phyloP scores from a whole-genome alignment of 2,797 vertebrate species.

The Anas capensis region DNA sequence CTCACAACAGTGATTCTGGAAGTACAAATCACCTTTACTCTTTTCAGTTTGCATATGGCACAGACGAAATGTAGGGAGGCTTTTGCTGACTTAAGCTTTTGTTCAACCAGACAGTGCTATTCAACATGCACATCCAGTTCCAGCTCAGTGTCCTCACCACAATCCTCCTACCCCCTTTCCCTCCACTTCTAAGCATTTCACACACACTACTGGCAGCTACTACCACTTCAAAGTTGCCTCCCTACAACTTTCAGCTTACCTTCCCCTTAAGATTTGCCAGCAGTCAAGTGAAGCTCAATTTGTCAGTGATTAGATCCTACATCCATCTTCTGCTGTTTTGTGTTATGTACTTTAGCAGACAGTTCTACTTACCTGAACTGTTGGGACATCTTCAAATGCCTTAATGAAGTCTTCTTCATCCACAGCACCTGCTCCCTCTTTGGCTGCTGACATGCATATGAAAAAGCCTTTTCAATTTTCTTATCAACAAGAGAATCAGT shows the following conservation, averaged over 20 bases:
- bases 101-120: not conserved
- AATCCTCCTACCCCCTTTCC: not conserved
- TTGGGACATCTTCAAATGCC: conserved; percentile 94
- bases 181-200: not conserved
- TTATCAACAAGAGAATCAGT: conserved; percentile 39
- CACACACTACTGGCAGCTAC: not conserved
- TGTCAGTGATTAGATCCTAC: not conserved
- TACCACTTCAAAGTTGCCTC: not conserved
- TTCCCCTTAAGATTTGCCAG: not conserved
- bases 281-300: not conserved
- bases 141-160: not conserved
- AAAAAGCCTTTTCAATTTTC: conserved; percentile 48
- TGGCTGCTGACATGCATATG: conserved; percentile 75
- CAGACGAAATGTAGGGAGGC: not conserved
- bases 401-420: conserved; percentile 98
- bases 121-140: not conserved
- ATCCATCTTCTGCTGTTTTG: not conserved
- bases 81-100: not conserved
- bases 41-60: not conserved
- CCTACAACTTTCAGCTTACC: not conserved
- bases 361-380: conserved; percentile 84
- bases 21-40: not conserved
- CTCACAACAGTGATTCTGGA: not conserved
- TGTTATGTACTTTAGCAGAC: not conserved
- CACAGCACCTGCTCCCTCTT: conserved; percentile 94